Evolutionary conservation across 2,113 vertebrate genomes (phyloP).

Genomic region (Patagioenas fasciata): DNA sequence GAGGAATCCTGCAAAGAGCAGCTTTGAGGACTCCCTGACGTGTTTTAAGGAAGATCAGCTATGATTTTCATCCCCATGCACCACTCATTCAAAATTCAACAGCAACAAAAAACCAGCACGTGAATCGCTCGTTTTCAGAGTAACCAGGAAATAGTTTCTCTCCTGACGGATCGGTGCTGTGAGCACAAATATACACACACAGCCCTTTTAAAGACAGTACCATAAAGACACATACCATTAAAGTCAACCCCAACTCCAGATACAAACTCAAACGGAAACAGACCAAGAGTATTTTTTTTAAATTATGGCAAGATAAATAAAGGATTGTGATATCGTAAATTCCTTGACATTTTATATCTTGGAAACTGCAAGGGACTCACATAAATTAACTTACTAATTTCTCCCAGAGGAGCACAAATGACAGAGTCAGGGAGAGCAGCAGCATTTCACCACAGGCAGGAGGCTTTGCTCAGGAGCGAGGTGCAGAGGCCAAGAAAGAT

Average conservation of each 20-base stretch:
- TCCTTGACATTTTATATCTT: background rate
- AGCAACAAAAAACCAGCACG: background rate
- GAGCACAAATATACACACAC: background rate
- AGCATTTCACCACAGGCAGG: background rate
- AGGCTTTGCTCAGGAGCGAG: background rate
- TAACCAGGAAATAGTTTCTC: background rate
- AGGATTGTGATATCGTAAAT: background rate
- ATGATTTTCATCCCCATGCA: background rate
- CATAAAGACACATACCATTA: background rate
- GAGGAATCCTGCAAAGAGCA: background rate
- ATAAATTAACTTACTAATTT: conserved; percentile 22
- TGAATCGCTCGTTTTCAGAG: background rate
- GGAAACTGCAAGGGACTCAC: background rate
- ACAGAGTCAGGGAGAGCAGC: background rate
- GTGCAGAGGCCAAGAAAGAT: background rate
- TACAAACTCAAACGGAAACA: conserved; percentile 5
- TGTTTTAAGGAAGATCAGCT: background rate
- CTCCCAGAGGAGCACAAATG: background rate
- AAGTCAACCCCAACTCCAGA: background rate
- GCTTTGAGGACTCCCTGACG: background rate
- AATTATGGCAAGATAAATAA: conserved; percentile 11
- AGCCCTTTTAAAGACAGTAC: background rate
- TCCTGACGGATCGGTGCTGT: background rate
- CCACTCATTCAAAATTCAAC: background rate
- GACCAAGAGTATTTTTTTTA: background rate